Base-by-base conservation (phyloP, 2,888 invertebrate genomes). In the Cacoxenus indagator region DNA sequence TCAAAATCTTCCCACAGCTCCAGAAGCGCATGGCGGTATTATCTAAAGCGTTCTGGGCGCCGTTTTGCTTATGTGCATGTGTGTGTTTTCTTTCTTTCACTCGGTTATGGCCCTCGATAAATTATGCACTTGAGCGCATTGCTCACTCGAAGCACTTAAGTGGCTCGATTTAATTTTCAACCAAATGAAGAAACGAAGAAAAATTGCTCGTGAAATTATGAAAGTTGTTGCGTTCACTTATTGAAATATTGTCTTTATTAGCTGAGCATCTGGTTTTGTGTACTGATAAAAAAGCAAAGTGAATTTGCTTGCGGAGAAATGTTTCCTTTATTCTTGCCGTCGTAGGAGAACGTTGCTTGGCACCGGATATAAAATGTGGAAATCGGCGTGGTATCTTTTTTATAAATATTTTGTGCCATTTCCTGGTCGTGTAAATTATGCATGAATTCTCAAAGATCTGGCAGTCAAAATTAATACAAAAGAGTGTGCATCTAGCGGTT, bases 31-130 rank as follows among this genome's bases (percentile, higher is more conserved):
- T 48, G 46, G 1, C 46, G 46, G 46, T 17, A 46, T 46, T 46
- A 6, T 37, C 4, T 78, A n/a, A n/a, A n/a, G n/a, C n/a, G n/a
- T n/a, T n/a, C n/a, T n/a, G n/a, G n/a, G n/a, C n/a, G n/a, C n/a
- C n/a, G n/a, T n/a, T 75, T 69, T 70, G 70, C 74, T 70, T 70
- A 76, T 76, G 79, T 78, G 75, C 79, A 76, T 76, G 75, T 76
- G 73, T 77, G 71, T 76, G 75, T 78, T 77, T 74, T 68, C 9
- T 55, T 64, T 27, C n/a, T 46, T 14, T 26, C 17, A 26, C 75
- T 17, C 48, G 17, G 11, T 77, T 81, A 77, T 80, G 79, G 78
- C 72, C 71, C 75, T 70, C 77, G 81, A 80, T 80, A 80, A 80
- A 80, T 80, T 80, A 80, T 72, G 67, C 82, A 81, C 79, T 80